phyloP scores from a whole-genome alignment of 2,888 invertebrate species.

The Papilio protenor region DNA sequence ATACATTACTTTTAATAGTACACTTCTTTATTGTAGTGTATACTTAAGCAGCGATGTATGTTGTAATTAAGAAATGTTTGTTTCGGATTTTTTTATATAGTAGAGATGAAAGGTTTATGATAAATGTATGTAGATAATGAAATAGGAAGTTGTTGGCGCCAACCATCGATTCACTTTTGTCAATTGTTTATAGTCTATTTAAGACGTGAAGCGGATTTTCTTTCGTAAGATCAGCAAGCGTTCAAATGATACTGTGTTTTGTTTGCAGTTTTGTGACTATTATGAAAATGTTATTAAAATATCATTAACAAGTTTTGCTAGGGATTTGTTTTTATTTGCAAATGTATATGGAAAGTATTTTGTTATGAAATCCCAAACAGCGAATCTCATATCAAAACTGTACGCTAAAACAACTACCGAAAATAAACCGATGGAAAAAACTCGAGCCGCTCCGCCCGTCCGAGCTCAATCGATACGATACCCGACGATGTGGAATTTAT shows the following conservation, averaged over 20 bases:
- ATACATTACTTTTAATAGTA: background rate
- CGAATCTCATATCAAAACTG: background rate
- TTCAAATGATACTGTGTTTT: background rate
- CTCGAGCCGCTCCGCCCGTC: slow-evolving; percentile 45
- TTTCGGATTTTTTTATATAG: background rate
- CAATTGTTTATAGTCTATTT: slow-evolving; percentile 3
- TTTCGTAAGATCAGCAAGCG: background rate
- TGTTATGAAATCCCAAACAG: background rate
- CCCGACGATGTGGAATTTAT: slow-evolving; percentile 61
- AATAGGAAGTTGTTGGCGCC: slow-evolving; percentile 16
- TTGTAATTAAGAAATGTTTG: background rate
- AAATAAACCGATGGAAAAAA: slow-evolving; percentile 46
- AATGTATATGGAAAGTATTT: background rate
- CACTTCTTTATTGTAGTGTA: background rate
- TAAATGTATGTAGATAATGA: slow-evolving; percentile 28
- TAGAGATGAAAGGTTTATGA: slow-evolving; percentile 30
- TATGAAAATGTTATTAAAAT: background rate
- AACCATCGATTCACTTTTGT: slow-evolving; percentile 14
- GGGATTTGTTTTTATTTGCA: background rate
- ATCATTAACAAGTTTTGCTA: too few species aligned
- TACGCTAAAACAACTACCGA: slow-evolving; percentile 25
- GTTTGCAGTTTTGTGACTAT: background rate
- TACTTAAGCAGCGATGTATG: slow-evolving; percentile 3
- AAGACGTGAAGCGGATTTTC: background rate
- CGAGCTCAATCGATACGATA: slow-evolving; percentile 61